These are phyloP conservation scores for Falco cherrug DNA, from an alignment of 2,797 vertebrate genomes.

Conservation along the genomic window DNA sequence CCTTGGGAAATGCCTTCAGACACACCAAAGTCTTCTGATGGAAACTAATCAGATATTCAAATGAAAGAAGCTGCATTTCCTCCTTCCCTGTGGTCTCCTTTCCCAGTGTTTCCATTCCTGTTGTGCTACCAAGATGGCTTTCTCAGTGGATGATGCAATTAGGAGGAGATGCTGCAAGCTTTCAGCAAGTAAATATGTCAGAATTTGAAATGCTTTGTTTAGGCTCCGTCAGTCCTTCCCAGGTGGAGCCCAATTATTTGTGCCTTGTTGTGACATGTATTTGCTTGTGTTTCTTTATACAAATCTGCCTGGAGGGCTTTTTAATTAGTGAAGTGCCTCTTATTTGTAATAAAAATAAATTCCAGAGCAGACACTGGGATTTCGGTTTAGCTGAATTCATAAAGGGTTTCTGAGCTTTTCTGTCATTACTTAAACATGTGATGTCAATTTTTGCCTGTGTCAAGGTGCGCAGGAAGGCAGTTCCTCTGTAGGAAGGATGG, in stretches of 20 bases:
- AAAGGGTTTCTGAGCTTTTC: background rate
- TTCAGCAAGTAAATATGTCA: background rate
- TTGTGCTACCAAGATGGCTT: background rate
- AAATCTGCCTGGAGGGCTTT: too few species aligned
- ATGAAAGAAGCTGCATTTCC: background rate
- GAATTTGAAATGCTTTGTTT: background rate
- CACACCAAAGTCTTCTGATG: background rate
- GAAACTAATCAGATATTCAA: constrained; percentile 4
- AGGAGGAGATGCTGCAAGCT: constrained; percentile 4
- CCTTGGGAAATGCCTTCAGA: background rate
- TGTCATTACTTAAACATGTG: background rate
- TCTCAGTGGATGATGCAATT: background rate
- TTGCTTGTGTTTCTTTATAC: background rate
- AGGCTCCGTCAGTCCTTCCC: background rate
- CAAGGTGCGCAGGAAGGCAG: background rate
- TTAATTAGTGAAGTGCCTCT: background rate
- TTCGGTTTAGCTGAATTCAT: background rate
- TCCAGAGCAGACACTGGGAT: background rate
- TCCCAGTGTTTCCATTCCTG: background rate
- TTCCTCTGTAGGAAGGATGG: background rate
- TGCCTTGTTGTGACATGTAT: background rate
- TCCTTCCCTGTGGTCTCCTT: background rate
- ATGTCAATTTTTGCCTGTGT: background rate
- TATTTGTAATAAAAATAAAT: constrained; percentile 9
- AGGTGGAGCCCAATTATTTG: background rate